phyloP scores from a whole-genome alignment of 2,797 vertebrate genomes.

The Gymnothorax reevesii region DNA sequence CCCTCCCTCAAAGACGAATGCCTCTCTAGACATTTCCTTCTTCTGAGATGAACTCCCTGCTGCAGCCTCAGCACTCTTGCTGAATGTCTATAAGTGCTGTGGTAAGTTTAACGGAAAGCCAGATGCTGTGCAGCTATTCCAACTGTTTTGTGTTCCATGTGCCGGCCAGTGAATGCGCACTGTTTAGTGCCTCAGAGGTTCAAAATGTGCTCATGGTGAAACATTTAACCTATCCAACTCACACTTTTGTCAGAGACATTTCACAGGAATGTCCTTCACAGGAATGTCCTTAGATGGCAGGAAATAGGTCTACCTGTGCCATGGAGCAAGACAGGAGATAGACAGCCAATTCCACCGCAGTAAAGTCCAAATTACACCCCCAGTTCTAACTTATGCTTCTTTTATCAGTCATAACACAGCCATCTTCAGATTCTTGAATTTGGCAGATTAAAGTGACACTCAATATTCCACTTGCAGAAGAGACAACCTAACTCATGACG shows the following conservation, averaged over 20 bases:
- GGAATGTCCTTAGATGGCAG: background rate
- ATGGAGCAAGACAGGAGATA: background rate
- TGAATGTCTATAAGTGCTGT: background rate
- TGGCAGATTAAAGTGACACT: background rate
- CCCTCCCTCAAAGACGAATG: background rate
- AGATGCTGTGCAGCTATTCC: background rate
- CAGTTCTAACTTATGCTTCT: background rate
- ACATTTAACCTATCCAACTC: background rate
- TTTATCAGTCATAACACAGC: background rate
- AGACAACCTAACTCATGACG: background rate
- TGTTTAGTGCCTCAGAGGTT: background rate
- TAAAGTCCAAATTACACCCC: background rate
- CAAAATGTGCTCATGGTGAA: background rate
- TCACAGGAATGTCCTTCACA: background rate
- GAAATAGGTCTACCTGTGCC: background rate
- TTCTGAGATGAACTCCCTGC: background rate
- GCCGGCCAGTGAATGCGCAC: background rate
- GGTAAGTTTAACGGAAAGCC: background rate
- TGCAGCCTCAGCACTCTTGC: background rate
- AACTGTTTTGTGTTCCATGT: background rate
- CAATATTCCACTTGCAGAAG: background rate
- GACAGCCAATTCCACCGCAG: background rate
- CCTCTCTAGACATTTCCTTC: background rate
- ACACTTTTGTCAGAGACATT: background rate
- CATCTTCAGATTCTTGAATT: background rate